Evolutionary conservation across 2,888 invertebrate species (phyloP).

Genomic region (Mechanitis messenoides): DNA sequence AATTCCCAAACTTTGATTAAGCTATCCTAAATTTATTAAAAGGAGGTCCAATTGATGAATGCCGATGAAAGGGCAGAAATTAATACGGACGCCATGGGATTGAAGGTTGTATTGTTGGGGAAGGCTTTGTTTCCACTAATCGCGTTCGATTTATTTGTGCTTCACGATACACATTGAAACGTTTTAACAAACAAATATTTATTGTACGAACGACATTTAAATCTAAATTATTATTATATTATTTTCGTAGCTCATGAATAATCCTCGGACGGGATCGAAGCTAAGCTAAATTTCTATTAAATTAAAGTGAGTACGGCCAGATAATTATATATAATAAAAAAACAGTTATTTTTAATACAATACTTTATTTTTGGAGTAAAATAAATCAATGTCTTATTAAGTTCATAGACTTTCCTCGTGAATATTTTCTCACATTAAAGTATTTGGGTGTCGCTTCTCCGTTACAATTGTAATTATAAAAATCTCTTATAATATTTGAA

Average conservation of each 20-base stretch:
- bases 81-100: conserved; percentile 36
- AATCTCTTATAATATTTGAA: conserved; percentile 32
- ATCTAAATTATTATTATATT: no score
- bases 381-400: conserved; percentile 33
- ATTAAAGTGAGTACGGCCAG: no score
- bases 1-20: conserved; percentile 31
- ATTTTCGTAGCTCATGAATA: no score
- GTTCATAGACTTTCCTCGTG: conserved; percentile 27
- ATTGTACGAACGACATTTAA: no score
- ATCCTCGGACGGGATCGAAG: no score
- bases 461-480: conserved; percentile 39
- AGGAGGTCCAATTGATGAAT: conserved; percentile 36
- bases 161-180: conserved; percentile 18
- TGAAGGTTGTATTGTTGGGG: conserved; percentile 32
- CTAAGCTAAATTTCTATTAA: no score
- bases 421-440: conserved; percentile 36
- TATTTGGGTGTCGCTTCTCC: conserved; percentile 27
- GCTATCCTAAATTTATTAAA: conserved; percentile 33
- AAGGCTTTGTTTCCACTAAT: conserved; percentile 33
- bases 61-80: conserved; percentile 39
- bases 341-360: no score
- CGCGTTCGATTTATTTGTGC: conserved; percentile 33
- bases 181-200: background rate
- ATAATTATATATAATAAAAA: no score
- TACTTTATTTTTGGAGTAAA: conserved; percentile 17